Evolutionary conservation across 2,113 vertebrate species (phyloP).

Genomic region (Callocephalon fimbriatum): DNA sequence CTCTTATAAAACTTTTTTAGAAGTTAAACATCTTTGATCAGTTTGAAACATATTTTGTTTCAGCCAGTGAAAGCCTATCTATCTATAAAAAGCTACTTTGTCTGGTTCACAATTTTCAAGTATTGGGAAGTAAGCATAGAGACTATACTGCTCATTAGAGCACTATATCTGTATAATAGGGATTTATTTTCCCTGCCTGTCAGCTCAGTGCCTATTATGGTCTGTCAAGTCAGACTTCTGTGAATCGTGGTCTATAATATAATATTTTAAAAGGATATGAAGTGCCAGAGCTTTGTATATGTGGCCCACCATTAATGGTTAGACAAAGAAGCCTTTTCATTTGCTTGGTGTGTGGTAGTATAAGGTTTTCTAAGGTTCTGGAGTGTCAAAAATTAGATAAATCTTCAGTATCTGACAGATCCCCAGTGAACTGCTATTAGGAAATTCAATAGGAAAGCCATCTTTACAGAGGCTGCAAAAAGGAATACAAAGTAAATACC

Average conservation of each 20-base stretch:
- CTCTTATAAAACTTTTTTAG: not conserved
- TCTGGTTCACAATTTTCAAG: not conserved
- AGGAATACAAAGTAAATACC: not conserved
- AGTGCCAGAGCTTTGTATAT: not conserved
- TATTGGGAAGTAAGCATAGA: not conserved
- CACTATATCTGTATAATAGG: not conserved
- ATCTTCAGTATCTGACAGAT: not conserved
- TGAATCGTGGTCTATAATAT: not conserved
- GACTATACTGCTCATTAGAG: constrained; percentile 44
- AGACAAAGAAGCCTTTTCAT: not conserved
- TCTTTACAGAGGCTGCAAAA: not conserved
- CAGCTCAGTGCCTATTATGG: not conserved
- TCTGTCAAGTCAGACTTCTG: not conserved
- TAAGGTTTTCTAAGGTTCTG: not conserved
- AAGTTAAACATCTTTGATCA: not conserved
- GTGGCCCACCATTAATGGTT: not conserved
- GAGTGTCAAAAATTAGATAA: not conserved
- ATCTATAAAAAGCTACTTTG: not conserved
- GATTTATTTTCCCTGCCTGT: not conserved
- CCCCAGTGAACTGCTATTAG: not conserved
- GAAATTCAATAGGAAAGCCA: not conserved
- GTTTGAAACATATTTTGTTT: not conserved
- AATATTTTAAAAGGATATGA: not conserved
- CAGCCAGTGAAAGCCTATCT: not conserved
- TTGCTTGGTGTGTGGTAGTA: not conserved